These are phyloP conservation scores for Acronicta aceris DNA, from an alignment of 2,888 invertebrate genomes.

Conservation along the genomic window DNA sequence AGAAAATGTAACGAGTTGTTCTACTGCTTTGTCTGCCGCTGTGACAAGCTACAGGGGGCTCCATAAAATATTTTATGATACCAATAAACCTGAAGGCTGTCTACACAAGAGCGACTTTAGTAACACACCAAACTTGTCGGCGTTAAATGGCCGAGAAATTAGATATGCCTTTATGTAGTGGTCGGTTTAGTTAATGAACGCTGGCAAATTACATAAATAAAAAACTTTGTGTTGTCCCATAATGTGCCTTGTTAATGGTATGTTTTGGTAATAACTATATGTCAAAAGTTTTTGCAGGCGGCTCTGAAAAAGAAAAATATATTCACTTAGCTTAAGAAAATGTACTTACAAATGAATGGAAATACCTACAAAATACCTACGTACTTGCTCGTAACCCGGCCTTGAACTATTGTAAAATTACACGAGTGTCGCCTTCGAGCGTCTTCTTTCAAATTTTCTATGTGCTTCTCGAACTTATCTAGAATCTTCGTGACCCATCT, in stretches of 20 bases:
- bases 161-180: constrained; percentile 56
- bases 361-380: too few relatives aligned
- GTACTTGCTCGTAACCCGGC: too few relatives aligned
- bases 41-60: constrained; percentile 46
- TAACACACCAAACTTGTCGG: constrained; percentile 60
- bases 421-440: too few relatives aligned
- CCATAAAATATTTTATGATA: constrained; percentile 71
- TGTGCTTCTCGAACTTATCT: too few relatives aligned
- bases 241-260: constrained; percentile 12
- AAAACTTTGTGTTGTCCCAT: constrained; percentile 39
- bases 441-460: too few relatives aligned
- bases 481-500: too few relatives aligned
- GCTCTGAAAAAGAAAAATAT: neutral
- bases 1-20: constrained; percentile 4
- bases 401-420: too few relatives aligned
- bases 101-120: constrained; percentile 51
- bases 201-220: constrained; percentile 46
- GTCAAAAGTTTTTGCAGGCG: neutral
- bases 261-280: constrained; percentile 5
- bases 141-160: constrained; percentile 71
- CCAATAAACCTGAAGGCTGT: constrained; percentile 65
- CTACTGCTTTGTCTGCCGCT: constrained; percentile 28
- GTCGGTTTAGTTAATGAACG: constrained; percentile 52
- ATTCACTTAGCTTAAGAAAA: too few relatives aligned
- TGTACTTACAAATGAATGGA: too few relatives aligned